Percentiles rank a stretch among this genome's conserved stretches.
Evolutionary conservation across 1,140 invertebrate genomes (phyloP).

Genomic region (Caenorhabditis remanei): DNA sequence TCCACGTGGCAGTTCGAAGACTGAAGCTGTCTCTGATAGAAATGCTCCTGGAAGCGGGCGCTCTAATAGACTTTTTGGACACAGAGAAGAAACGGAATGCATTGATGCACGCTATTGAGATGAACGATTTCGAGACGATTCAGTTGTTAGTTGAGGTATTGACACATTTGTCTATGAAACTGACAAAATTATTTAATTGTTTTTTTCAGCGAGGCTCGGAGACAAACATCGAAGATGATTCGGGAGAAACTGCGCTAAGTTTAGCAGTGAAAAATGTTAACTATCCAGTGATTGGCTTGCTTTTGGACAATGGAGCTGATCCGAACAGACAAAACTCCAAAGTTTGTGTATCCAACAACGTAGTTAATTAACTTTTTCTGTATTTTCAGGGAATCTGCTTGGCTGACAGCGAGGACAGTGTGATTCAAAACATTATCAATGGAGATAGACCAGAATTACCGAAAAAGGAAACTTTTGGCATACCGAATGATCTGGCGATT

Average conservation of each 20-base stretch:
- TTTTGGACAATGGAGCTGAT: slow-evolving; percentile 62
- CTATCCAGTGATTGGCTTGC: slow-evolving; percentile 51
- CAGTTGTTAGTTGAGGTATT: slow-evolving; percentile 58
- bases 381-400: slow-evolving; percentile 18
- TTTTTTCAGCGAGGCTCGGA: slow-evolving; percentile 57
- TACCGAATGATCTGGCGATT: slow-evolving; percentile 31
- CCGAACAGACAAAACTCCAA: slow-evolving; percentile 40
- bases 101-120: slow-evolving; percentile 60
- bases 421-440: slow-evolving; percentile 44
- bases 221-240: slow-evolving; percentile 57
- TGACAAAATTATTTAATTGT: background rate
- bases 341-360: background rate
- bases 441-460: slow-evolving; percentile 33
- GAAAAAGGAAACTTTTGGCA: background rate
- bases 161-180: background rate
- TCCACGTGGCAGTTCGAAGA: slow-evolving; percentile 63
- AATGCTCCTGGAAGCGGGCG: slow-evolving; percentile 57
- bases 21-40: slow-evolving; percentile 62
- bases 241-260: slow-evolving; percentile 53
- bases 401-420: slow-evolving; percentile 19
- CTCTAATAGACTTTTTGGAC: slow-evolving; percentile 47
- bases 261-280: slow-evolving; percentile 50
- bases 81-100: slow-evolving; percentile 49
- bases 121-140: slow-evolving; percentile 63
- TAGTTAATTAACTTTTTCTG: too few species aligned